Percentiles rank a stretch among this genome's conserved stretches.
Conservation (phyloP, 2,888 invertebrate genomes). For the Diaperis boleti region DNA sequence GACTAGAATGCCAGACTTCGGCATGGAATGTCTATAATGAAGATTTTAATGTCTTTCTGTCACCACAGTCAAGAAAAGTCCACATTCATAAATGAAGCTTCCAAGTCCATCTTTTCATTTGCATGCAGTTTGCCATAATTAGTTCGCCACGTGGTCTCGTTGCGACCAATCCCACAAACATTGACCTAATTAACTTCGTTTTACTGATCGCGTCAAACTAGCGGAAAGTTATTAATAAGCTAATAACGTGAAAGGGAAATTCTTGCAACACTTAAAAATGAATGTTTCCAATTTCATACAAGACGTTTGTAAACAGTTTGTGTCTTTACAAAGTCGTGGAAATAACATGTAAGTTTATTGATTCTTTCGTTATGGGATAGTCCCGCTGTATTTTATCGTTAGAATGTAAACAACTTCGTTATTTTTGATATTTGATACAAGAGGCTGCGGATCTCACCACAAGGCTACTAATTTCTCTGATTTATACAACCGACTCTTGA, state of each 20-base stretch:
- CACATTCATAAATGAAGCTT: no score
- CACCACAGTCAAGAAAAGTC: no score
- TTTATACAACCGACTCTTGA: no score
- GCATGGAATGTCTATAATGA: no score
- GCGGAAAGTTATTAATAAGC: no score
- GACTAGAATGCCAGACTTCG: no score
- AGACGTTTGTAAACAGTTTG: not conserved
- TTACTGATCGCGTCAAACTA: no score
- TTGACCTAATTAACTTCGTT: not conserved
- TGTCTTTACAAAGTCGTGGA: not conserved
- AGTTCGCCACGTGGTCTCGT: not conserved
- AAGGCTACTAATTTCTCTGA: no score
- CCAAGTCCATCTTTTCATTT: no score
- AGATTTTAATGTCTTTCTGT: no score
- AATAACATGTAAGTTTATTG: slow-evolving; percentile 18
- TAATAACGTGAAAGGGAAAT: not conserved
- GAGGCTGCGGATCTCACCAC: no score
- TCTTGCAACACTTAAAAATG: no score
- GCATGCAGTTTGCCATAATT: not conserved
- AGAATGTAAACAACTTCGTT: slow-evolving; percentile 29
- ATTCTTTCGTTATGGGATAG: slow-evolving; percentile 22
- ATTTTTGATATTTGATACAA: slow-evolving; percentile 28
- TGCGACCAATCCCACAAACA: not conserved
- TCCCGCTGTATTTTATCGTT: slow-evolving; percentile 9
- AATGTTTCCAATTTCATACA: slow-evolving; percentile 6